Base-by-base conservation (phyloP, 2,113 vertebrate genomes). In the Bufo gargarizans region DNA sequence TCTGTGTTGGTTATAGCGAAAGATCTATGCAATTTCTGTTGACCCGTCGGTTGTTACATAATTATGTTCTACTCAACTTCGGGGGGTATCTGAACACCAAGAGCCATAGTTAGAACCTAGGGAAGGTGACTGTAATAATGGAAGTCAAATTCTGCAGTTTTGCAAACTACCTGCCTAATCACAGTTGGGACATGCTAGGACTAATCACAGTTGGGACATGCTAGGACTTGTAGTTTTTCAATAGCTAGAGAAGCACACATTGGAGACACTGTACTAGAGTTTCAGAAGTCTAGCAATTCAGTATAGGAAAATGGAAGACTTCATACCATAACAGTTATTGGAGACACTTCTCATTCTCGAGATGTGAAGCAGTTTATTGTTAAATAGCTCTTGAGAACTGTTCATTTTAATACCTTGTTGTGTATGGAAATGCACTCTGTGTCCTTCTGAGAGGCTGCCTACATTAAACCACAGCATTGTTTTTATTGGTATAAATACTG, bases 401-500 rank as follows among this genome's bases (percentile, higher is more conserved):
- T n/a, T 58, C 13, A 58, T 59, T 58, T 20, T 63, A 19, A 65
- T 63, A 49, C 74, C 33, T 61, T 76, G 69, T 16, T 16, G 45
- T 7, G 16, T 45, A 45, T 65, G 17, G 16, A 67, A 53, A 58
- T 77, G 58, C 10, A 11, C 43, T 76, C 13, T 16, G 43, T 9
- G 45, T 55, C 72, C 82, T 78, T 84, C 19, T 6, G 19, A 53
- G 71, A 50, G 20, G 7, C 22, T 43, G 59, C 81, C 58, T 55
- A 77, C 71, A 56, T 14, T 56, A 58, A 82, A 82, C 76, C 6
- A 12, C 43, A 81, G 53, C 86, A 63, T 77, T 80, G 79, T 89
- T 90, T 91, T 85, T 63, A 12, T 88, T 89, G 67, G 65, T 5
- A 88, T 90, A 33, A 90, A 77, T 85, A 78, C 0, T 0, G 9